A percentile compares a stretch with the other conserved stretches of the same genome.
These are phyloP conservation scores for Lampris megalopsis DNA, from an alignment of 2,113 vertebrate species.

Conservation along the genomic window DNA sequence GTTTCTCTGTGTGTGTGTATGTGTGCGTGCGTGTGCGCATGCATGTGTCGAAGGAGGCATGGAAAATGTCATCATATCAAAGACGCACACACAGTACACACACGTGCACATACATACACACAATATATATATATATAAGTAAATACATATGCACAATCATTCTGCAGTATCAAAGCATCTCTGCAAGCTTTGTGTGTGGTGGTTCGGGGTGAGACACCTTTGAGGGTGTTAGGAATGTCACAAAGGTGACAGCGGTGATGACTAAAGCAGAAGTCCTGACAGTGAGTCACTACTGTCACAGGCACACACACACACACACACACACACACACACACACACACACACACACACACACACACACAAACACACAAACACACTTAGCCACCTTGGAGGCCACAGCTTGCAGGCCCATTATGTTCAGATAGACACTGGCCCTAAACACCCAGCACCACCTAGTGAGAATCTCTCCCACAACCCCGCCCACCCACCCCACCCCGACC, in stretches of 20 bases:
- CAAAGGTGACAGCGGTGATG: constrained; percentile 46
- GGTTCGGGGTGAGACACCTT: constrained; percentile 10
- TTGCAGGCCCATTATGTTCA: constrained; percentile 67
- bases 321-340: constrained; percentile 26
- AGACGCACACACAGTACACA: background rate
- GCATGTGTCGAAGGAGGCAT: too few relatives aligned
- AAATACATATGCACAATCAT: background rate
- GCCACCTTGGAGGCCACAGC: constrained; percentile 65
- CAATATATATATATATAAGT: constrained; percentile 8
- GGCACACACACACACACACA: background rate
- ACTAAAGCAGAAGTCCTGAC: constrained; percentile 58
- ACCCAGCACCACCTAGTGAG: constrained; percentile 53
- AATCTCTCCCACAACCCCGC: background rate
- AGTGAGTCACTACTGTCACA: constrained; percentile 30
- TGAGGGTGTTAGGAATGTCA: constrained; percentile 3
- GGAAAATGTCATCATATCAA: background rate
- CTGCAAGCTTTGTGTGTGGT: background rate
- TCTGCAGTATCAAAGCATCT: background rate
- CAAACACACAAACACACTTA: constrained; percentile 38
- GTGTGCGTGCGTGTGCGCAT: too few relatives aligned
- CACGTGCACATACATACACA: constrained; percentile 4
- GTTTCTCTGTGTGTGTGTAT: background rate
- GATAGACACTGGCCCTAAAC: constrained; percentile 60
- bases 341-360: constrained; percentile 47
- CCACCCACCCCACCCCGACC: background rate